These are phyloP conservation scores for Acipenser ruthenus DNA, from an alignment of 2,797 vertebrate species.

Conservation along the genomic window DNA sequence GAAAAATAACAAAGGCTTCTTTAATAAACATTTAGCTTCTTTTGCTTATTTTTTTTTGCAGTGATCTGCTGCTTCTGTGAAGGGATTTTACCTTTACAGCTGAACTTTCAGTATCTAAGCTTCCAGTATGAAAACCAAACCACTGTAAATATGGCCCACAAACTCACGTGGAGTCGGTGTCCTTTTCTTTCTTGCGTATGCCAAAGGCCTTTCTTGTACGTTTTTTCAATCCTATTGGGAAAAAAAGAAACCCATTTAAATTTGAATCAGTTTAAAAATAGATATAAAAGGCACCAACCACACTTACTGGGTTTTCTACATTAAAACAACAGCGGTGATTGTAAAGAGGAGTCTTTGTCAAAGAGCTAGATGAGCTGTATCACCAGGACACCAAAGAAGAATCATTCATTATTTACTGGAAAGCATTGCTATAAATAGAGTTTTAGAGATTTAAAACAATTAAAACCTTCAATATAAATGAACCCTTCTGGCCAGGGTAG, in stretches of 20 bases:
- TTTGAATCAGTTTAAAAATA: neutral
- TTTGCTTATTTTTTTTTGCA: too few species aligned
- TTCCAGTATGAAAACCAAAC: too few species aligned
- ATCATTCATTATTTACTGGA: neutral
- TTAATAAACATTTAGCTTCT: too few species aligned
- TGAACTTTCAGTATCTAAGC: too few species aligned
- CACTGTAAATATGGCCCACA: neutral
- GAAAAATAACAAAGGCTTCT: too few species aligned
- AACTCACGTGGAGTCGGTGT: constrained; percentile 86
- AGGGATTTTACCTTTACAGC: too few species aligned
- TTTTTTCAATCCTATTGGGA: constrained; percentile 84
- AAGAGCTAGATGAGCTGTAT: neutral
- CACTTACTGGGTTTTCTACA: neutral
- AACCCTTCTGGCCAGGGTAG: too few species aligned
- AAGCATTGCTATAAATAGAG: too few species aligned
- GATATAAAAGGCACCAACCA: neutral
- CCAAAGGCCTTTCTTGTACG: constrained; percentile 93
- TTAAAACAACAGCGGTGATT: neutral
- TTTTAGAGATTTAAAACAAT: too few species aligned
- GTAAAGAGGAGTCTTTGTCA: too few species aligned
- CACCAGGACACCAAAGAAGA: neutral
- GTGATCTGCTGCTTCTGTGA: too few species aligned
- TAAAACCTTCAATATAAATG: too few species aligned
- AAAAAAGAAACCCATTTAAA: constrained; percentile 14
- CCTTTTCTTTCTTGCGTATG: constrained; percentile 94